Conservation (phyloP, 2,888 invertebrate genomes). For the Sarcophaga rosellei region DNA sequence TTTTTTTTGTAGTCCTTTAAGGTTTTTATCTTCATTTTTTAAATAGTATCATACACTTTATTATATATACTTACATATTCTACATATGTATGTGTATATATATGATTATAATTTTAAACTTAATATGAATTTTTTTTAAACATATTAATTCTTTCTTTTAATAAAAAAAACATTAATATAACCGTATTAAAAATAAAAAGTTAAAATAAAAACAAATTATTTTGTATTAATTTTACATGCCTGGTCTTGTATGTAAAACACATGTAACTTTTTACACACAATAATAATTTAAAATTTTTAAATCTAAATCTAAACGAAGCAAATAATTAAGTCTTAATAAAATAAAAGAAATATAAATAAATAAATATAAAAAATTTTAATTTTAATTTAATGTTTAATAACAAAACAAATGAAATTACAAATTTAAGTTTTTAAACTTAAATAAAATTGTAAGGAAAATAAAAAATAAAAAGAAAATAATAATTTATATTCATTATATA, state of each 20-base stretch:
- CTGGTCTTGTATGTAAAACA: conserved; percentile 54
- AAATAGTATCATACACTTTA: too few species aligned
- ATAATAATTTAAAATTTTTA: conserved; percentile 28
- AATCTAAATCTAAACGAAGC: neutral
- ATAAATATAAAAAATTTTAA: conserved; percentile 28
- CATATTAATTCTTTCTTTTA: conserved; percentile 27
- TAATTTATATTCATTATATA: conserved; percentile 60
- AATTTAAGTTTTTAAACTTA: conserved; percentile 52
- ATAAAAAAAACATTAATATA: neutral
- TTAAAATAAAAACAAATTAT: conserved; percentile 22
- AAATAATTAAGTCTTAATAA: conserved; percentile 11
- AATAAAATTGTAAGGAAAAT: conserved; percentile 34
- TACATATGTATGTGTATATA: neutral
- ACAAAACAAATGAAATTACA: conserved; percentile 46
- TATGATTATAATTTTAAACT: neutral
- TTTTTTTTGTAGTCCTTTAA: conserved; percentile 37
- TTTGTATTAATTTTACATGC: conserved; percentile 56
- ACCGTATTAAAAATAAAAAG: neutral
- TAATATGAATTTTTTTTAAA: neutral
- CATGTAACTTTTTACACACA: conserved; percentile 14
- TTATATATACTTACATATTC: neutral
- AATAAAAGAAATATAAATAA: conserved; percentile 2
- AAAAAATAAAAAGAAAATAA: conserved; percentile 30
- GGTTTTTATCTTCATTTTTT: conserved; percentile 41
- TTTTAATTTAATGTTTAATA: conserved; percentile 19